Evolutionary conservation across 2,888 invertebrate genomes (phyloP), one percentile per base, ranked within the genome.

Genomic region (Tenthredo scrophulariae): DNA sequence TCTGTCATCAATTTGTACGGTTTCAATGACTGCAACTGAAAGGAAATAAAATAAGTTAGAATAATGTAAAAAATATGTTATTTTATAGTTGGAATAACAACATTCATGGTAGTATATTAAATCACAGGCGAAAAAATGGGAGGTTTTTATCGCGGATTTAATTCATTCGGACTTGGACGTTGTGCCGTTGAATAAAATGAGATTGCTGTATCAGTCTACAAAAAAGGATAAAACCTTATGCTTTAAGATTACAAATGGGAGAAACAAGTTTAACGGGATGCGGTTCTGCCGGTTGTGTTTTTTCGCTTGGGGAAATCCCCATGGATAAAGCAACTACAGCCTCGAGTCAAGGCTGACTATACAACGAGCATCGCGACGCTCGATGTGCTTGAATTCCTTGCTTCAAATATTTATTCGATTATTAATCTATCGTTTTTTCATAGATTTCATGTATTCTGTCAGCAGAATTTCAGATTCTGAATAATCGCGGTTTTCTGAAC

Each of bases 1-100:
- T 0, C 95, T 93, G 70, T 92, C 90, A 9, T 87, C 86, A 65
- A 84, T 1, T 15, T 74, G 33, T 1, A 18, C 50, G 18, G 43
- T 40, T 72, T 13, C 46, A 50, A 26, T 50, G 26, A 46, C 50
- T 6, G 29, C 29, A 18, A 67, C 83, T 83, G 67, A 29, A 83
- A 80, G 37, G 33, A 67, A 67, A 50, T 26, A 26, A 46, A 67
- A 22, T 18, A 46, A 67, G 33, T 33, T 29, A 18, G 5, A 67
- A 33, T 26, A 67, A 15, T 29, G 18, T 33, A 7, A 22, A 37
- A 37, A 70, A 70, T 70, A 70, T 70, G 33, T 29, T 15, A 15
- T 13, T 22, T 58, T 18, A 74, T 74, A 22, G 18, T 43, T 22
- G n/a, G 26, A 40, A 22, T 74, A 74, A 22, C 43, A 43, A 43